These are phyloP conservation scores for Cynocephalus volans DNA, from an alignment of 2,113 vertebrate species.

Conservation along the genomic window DNA sequence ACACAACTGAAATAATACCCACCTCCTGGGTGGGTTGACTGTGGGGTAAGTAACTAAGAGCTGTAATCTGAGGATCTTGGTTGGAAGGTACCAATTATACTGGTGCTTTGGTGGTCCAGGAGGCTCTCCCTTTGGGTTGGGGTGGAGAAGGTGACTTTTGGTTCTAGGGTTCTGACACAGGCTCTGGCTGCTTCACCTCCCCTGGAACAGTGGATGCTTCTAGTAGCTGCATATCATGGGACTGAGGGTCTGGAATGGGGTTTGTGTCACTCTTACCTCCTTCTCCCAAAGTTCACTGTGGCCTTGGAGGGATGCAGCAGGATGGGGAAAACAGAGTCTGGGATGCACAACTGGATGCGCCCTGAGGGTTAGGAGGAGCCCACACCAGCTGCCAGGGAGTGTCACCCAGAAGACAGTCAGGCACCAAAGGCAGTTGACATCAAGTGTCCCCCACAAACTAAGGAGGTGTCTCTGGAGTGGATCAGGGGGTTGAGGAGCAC, in stretches of 20 bases:
- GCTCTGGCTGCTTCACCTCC: neutral
- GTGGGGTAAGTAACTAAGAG: neutral
- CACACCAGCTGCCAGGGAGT: neutral
- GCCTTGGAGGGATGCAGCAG: neutral
- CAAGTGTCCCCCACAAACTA: neutral
- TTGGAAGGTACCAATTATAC: neutral
- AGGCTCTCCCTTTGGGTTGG: neutral
- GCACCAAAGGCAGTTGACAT: neutral
- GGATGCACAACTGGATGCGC: neutral
- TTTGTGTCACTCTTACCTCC: neutral
- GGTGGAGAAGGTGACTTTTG: neutral
- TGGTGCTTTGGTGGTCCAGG: neutral
- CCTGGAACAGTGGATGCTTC: neutral
- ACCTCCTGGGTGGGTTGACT: neutral
- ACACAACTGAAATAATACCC: neutral
- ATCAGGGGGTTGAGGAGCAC: neutral
- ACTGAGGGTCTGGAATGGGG: neutral
- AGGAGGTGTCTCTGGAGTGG: too few species aligned
- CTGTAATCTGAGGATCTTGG: neutral
- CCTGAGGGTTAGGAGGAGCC: too few species aligned
- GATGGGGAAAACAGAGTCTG: neutral
- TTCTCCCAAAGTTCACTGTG: neutral
- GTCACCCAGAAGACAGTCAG: neutral
- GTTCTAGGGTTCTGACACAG: neutral
- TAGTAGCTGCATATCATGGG: rapidly evolving